Evolutionary conservation across 2,113 vertebrate species (phyloP).

Genomic region (Daubentonia madagascariensis): DNA sequence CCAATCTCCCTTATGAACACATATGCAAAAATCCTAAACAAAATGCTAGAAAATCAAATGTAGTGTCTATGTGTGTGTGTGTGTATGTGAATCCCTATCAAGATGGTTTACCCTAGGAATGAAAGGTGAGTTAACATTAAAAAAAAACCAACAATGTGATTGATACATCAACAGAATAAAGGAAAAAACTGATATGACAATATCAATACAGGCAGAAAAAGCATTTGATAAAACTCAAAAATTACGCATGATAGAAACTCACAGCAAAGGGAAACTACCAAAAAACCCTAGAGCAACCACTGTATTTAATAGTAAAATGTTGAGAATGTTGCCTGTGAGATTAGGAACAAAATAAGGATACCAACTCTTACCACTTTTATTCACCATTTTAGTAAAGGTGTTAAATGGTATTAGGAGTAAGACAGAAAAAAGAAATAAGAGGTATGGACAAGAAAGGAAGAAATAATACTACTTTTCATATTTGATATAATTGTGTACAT

Average conservation of each 20-base stretch:
- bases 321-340: background rate
- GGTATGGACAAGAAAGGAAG: background rate
- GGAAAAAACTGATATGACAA: background rate
- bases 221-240: background rate
- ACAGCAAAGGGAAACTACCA: background rate
- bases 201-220: background rate
- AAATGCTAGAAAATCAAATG: background rate
- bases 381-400: background rate
- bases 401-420: background rate
- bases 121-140: background rate
- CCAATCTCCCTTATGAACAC: background rate
- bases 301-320: background rate
- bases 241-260: background rate
- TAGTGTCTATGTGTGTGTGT: background rate
- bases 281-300: background rate
- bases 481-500: background rate
- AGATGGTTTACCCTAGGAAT: background rate
- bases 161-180: background rate
- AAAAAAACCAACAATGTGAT: background rate
- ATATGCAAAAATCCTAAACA: background rate
- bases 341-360: background rate
- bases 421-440: background rate
- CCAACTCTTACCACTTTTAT: background rate
- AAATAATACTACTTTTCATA: background rate
- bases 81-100: background rate